phyloP scores from a whole-genome alignment of 2,888 invertebrate genomes.

The Lycaena phlaeas region DNA sequence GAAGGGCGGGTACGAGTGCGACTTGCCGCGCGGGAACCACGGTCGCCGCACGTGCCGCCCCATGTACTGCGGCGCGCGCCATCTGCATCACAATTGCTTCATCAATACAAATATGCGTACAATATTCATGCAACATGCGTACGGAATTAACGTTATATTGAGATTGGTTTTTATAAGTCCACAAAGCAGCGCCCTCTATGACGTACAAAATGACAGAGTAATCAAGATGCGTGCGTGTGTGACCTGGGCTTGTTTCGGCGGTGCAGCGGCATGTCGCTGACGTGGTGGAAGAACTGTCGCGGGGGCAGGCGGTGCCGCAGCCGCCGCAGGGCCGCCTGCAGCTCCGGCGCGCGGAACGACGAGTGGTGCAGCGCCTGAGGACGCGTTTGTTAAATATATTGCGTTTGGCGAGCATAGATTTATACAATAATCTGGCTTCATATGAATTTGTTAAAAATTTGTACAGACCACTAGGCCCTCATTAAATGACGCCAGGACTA shows the following conservation, averaged over 20 bases:
- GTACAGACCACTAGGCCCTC: too few relatives aligned
- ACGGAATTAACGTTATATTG: too few relatives aligned
- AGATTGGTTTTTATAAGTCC: too few relatives aligned
- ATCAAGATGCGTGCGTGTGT: not conserved
- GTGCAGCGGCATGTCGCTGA: slow-evolving; percentile 52
- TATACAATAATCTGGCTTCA: too few relatives aligned
- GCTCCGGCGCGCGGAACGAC: slow-evolving; percentile 55
- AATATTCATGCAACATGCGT: too few relatives aligned
- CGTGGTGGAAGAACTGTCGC: slow-evolving; percentile 60
- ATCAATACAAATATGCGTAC: too few relatives aligned
- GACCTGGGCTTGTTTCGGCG: slow-evolving; percentile 49
- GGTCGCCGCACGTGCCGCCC: slow-evolving; percentile 16
- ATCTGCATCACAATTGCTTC: slow-evolving; percentile 12
- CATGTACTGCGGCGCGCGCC: slow-evolving; percentile 22
- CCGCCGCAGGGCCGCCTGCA: slow-evolving; percentile 43
- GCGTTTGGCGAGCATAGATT: not conserved
- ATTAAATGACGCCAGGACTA: too few relatives aligned
- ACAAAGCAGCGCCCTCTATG: not conserved
- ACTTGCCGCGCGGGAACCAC: slow-evolving; percentile 39
- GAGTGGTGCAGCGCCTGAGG: slow-evolving; percentile 76
- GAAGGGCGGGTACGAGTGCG: slow-evolving; percentile 51
- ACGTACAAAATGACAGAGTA: too few relatives aligned
- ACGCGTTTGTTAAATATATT: not conserved
- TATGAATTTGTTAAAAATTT: too few relatives aligned
- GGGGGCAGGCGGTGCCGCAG: slow-evolving; percentile 65